These are phyloP conservation scores for Drosophila putrida DNA, from an alignment of 2,888 invertebrate species.

Conservation along the genomic window DNA sequence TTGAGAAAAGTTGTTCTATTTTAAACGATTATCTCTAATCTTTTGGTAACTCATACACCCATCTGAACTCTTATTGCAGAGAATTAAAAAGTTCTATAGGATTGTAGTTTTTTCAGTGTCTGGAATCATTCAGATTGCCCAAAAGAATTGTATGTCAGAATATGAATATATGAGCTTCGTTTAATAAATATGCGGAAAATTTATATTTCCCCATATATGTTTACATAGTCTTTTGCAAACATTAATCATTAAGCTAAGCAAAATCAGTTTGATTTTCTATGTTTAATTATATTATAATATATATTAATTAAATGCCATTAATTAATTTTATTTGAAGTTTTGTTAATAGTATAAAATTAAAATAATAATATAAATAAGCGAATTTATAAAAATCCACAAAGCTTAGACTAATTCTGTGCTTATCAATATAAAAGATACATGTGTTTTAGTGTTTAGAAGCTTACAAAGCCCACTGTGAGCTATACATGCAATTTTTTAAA, in stretches of 20 bases:
- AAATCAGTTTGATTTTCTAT: background rate
- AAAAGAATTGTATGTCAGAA: background rate
- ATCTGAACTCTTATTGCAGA: background rate
- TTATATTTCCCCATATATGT: background rate
- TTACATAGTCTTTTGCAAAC: background rate
- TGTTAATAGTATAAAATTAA: too few relatives aligned
- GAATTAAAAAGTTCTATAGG: background rate
- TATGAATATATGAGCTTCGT: background rate
- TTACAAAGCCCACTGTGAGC: too few relatives aligned
- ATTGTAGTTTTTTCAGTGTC: background rate
- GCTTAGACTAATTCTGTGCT: too few relatives aligned
- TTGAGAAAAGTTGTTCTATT: too few relatives aligned
- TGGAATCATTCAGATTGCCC: slow-evolving; percentile 9
- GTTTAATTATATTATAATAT: background rate
- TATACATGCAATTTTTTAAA: too few relatives aligned
- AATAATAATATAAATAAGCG: too few relatives aligned
- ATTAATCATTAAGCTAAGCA: background rate
- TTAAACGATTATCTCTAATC: background rate
- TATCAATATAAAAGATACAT: too few relatives aligned
- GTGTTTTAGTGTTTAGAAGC: too few relatives aligned
- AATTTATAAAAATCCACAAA: too few relatives aligned
- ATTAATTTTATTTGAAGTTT: too few relatives aligned
- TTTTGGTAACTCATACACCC: background rate
- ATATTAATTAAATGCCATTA: too few relatives aligned
- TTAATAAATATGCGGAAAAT: background rate